Conservation (phyloP, 2,888 invertebrate species). For the Sicus ferrugineus region DNA sequence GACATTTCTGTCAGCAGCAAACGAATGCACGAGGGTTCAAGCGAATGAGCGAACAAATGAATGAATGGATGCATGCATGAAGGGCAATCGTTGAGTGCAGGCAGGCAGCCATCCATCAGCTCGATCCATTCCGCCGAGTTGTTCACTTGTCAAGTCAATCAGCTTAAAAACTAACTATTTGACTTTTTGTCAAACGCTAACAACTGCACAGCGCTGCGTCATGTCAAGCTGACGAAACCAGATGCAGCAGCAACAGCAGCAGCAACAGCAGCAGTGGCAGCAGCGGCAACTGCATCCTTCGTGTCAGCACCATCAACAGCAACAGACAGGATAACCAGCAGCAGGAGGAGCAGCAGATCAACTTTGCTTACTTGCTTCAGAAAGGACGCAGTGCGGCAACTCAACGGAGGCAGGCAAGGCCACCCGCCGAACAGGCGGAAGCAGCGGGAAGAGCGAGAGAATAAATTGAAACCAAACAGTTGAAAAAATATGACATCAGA, state of each 20-base stretch:
- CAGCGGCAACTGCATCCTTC: background rate
- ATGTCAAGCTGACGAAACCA: slow-evolving; percentile 3
- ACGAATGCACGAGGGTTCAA: background rate
- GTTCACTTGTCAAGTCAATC: slow-evolving; percentile 33
- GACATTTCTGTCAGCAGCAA: background rate
- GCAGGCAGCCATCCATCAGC: background rate
- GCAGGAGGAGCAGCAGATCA: background rate
- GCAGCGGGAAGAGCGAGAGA: background rate
- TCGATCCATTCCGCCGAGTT: background rate
- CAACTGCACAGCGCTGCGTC: background rate
- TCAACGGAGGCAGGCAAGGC: background rate
- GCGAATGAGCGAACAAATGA: background rate
- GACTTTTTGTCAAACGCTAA: slow-evolving; percentile 30
- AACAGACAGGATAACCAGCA: too few species aligned
- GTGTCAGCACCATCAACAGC: background rate
- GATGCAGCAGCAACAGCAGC: slow-evolving; percentile 38
- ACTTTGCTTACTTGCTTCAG: background rate
- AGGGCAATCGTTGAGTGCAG: slow-evolving; percentile 5
- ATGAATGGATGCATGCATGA: slow-evolving; percentile 12
- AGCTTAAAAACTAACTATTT: slow-evolving; percentile 29
- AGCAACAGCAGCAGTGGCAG: background rate
- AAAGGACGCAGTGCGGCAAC: background rate
- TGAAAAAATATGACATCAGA: background rate
- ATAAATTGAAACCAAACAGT: background rate
- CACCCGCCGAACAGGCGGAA: background rate